Evolutionary conservation across 2,797 vertebrate species (phyloP).

Genomic region (Phyllotis vaccarum): DNA sequence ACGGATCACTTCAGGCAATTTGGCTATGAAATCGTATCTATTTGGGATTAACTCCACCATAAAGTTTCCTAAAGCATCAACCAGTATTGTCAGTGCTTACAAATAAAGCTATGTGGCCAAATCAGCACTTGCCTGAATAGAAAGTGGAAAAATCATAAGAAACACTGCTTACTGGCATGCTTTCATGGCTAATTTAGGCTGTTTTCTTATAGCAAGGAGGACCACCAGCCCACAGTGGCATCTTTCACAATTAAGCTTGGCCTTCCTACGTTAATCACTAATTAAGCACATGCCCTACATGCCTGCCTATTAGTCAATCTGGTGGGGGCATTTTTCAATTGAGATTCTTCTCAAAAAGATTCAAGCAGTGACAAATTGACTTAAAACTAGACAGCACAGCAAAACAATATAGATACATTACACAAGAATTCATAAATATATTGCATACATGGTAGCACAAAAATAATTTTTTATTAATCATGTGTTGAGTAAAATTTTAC

Average conservation of each 20-base stretch:
- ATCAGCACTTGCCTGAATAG: neutral
- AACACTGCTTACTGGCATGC: too few relatives aligned
- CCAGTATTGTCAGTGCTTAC: rapidly evolving
- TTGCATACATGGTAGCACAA: neutral
- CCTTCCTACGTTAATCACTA: neutral
- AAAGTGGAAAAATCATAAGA: neutral
- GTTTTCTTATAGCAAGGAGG: neutral
- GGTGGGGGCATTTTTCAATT: neutral
- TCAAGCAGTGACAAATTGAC: too few relatives aligned
- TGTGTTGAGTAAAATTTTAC: neutral
- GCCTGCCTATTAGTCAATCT: neutral
- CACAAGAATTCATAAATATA: neutral
- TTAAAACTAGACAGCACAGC: neutral
- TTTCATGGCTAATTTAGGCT: neutral
- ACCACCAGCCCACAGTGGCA: neutral
- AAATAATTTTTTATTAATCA: neutral
- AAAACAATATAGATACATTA: too few relatives aligned
- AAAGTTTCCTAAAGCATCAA: neutral
- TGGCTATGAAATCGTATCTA: neutral
- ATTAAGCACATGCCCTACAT: neutral
- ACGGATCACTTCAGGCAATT: too few relatives aligned
- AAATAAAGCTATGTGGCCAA: neutral
- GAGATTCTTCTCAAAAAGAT: neutral
- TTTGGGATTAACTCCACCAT: neutral
- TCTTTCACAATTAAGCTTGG: neutral